Percentiles rank a stretch among this genome's conserved stretches.
Conservation (phyloP, 2,113 vertebrate genomes). For the Toxotes chatareus region DNA sequence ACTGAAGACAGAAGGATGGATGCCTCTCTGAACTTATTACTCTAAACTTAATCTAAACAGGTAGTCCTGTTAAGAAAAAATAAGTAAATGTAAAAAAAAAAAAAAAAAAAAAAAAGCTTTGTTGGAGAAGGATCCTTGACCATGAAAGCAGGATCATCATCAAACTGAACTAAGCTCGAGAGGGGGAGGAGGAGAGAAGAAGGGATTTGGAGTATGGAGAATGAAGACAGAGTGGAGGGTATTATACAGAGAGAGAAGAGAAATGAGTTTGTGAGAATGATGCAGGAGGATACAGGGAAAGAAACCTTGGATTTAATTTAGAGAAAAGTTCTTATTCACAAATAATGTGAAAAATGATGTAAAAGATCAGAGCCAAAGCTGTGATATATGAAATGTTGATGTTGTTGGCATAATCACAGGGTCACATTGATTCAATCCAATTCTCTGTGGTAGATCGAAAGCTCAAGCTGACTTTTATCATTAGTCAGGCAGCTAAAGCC, state of each 20-base stretch:
- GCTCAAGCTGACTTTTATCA: slow-evolving; percentile 49
- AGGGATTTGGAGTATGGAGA: not conserved
- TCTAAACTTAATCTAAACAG: slow-evolving; percentile 3
- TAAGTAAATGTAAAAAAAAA: too few species aligned
- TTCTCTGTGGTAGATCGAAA: slow-evolving; percentile 15
- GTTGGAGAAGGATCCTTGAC: too few species aligned
- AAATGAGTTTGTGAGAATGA: slow-evolving; percentile 18
- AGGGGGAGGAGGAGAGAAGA: not conserved
- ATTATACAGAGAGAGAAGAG: not conserved
- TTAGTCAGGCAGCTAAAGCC: slow-evolving; percentile 30
- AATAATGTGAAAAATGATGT: slow-evolving; percentile 25
- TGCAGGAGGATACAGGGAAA: not conserved
- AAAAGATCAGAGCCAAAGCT: slow-evolving; percentile 14
- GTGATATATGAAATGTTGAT: slow-evolving; percentile 55
- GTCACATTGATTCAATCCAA: slow-evolving; percentile 47
- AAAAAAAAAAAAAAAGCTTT: too few species aligned
- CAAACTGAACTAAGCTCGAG: not conserved
- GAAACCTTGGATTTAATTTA: slow-evolving; percentile 45
- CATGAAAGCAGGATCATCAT: not conserved
- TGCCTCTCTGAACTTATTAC: slow-evolving; percentile 7
- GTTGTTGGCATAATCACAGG: slow-evolving; percentile 42
- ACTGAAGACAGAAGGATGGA: slow-evolving; percentile 1
- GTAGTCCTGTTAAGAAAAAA: not conserved
- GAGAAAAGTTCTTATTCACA: slow-evolving; percentile 5
- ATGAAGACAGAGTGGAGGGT: not conserved